Conservation (phyloP, 2,888 invertebrate species). For the Mylabris sibirica region DNA sequence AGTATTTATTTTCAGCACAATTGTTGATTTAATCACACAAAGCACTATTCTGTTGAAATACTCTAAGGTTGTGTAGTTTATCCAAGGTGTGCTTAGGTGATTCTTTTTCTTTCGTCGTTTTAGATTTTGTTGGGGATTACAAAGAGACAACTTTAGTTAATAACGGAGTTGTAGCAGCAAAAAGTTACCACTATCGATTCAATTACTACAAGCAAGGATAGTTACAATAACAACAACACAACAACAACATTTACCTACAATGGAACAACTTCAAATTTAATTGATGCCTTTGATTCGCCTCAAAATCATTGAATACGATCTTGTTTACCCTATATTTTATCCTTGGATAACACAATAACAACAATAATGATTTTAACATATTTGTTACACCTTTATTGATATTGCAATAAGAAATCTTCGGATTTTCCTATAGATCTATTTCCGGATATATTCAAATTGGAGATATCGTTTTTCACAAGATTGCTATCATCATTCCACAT, state of each 20-base stretch:
- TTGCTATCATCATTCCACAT: not conserved
- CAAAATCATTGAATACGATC: not conserved
- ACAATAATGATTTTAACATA: not conserved
- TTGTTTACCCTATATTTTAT: not conserved
- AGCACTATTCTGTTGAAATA: not conserved
- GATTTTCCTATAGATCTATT: not conserved
- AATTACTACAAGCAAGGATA: not conserved
- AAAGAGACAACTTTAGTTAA: not conserved
- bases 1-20: not conserved
- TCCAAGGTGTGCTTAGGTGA: too few relatives aligned
- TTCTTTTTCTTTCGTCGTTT: too few relatives aligned
- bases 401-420: not conserved
- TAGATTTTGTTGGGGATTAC: too few relatives aligned
- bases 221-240: not conserved
- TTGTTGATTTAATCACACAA: not conserved
- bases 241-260: not conserved
- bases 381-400: not conserved
- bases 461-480: not conserved
- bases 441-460: not conserved
- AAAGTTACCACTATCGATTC: not conserved
- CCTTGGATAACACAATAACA: too few relatives aligned
- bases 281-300: not conserved
- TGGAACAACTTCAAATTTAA: not conserved
- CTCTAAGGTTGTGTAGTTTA: too few relatives aligned
- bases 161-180: not conserved